Evolutionary conservation across 2,797 vertebrate genomes (phyloP).

Genomic region (Denticeps clupeoides): DNA sequence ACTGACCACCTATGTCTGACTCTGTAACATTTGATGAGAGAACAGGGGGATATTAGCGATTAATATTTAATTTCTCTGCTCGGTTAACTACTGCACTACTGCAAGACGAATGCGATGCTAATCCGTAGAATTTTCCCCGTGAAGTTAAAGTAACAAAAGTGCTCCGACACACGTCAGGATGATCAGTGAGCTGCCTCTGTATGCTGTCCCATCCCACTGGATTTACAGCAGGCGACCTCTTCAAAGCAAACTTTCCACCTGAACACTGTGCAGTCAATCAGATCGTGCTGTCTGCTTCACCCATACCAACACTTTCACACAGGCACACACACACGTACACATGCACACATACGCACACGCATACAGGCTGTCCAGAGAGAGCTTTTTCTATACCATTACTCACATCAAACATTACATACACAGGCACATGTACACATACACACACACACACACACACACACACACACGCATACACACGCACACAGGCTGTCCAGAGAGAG

Average conservation of each 20-base stretch:
- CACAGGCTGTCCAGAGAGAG: not conserved
- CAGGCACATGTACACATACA: too few species aligned
- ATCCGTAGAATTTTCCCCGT: conserved; percentile 63
- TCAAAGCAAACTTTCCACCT: conserved; percentile 2
- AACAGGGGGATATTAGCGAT: conserved; percentile 58
- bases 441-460: not conserved
- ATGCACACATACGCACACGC: not conserved
- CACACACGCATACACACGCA: not conserved
- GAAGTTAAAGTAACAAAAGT: conserved; percentile 66
- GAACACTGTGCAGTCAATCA: not conserved
- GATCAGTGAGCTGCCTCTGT: conserved; percentile 41
- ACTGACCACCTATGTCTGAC: conserved; percentile 31
- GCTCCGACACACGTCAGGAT: conserved; percentile 64
- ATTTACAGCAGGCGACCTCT: not conserved
- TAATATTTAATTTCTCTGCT: conserved; percentile 68
- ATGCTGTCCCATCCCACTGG: not conserved
- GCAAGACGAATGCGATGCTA: conserved; percentile 56
- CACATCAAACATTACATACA: too few species aligned
- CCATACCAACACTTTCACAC: too few species aligned
- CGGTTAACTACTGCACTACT: conserved; percentile 50
- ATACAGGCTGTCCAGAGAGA: not conserved
- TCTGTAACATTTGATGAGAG: conserved; percentile 55
- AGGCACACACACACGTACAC: not conserved
- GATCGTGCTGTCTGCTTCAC: too few species aligned
- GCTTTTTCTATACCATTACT: too few species aligned